Percentiles rank a stretch among this genome's conserved stretches.
These are phyloP conservation scores for Seriola quinqueradiata DNA, from an alignment of 2,113 vertebrate species.

Conservation along the genomic window DNA sequence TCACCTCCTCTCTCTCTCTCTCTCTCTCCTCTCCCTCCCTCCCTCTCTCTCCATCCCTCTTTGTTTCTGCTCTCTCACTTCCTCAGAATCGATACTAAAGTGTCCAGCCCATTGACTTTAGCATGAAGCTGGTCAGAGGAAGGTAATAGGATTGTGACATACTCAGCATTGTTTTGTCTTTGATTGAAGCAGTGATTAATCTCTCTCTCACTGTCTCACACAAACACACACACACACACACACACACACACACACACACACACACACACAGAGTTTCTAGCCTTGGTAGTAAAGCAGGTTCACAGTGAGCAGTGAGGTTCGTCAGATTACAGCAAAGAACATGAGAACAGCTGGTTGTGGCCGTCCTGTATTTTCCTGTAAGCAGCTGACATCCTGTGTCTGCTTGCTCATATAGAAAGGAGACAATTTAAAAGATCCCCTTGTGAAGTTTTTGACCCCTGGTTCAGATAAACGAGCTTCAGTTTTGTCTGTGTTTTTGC, in stretches of 20 bases:
- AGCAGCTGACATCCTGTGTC: no score
- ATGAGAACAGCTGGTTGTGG: not conserved
- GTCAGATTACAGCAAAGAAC: slow-evolving; percentile 1
- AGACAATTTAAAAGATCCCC: no score
- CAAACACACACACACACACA: not conserved
- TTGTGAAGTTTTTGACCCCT: no score
- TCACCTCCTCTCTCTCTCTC: not conserved
- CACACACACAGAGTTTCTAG: no score
- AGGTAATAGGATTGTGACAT: slow-evolving; percentile 60
- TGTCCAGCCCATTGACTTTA: slow-evolving; percentile 59
- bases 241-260: no score
- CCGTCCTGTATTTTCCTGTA: not conserved
- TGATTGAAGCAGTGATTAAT: slow-evolving; percentile 38
- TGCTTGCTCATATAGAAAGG: no score
- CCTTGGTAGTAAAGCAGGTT: not conserved
- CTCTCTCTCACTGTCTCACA: not conserved
- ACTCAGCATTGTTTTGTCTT: slow-evolving; percentile 48
- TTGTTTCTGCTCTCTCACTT: not conserved
- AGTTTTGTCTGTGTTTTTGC: no score
- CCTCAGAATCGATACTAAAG: slow-evolving; percentile 45
- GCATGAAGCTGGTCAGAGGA: slow-evolving; percentile 42
- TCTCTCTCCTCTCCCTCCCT: not conserved
- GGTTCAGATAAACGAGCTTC: no score
- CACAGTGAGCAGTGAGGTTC: not conserved
- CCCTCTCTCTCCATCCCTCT: not conserved